Evolutionary conservation across 1,140 invertebrate species (phyloP), one percentile per base, ranked within the genome.

Genomic region (Maniola jurtina): DNA sequence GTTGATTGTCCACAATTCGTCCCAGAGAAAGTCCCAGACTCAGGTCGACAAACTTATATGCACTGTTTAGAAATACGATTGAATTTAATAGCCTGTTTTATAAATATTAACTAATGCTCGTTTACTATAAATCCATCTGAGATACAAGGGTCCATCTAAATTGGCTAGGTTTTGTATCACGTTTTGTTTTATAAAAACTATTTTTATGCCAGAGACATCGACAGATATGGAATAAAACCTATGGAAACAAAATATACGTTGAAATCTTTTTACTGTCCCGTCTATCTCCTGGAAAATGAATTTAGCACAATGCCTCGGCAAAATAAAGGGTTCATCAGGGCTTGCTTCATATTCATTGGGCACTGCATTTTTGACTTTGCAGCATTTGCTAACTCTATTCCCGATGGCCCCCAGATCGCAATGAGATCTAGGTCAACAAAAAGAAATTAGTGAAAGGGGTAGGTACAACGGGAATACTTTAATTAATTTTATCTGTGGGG

Each of bases 21-120:
- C 72, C 67, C 77, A 77, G 84, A 83, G 84, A 86, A 86, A 86
- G 84, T 82, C 67, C 64, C 60, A 76, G 73, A 60, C 63, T 62
- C 72, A 48, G 61, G 63, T 72, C 75, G 67, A 71, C 74, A 72
- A 74, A 70, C 62, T 74, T 73, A 73, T 25, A 47, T 72, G 66
- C 69, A 55, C 66, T 2, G 67, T 68, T 67, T 48, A 8, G 57
- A 25, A 61, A 64, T 45, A 40, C 42, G 14, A 58, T 50, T 25
- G 38, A 67, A 58, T 36, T 64, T 70, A 61, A 52, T 70, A 68
- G 48, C 47, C 36, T 38, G 47, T 56, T 66, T 63, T 62, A 61
- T 52, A 45, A 36, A 10, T 15, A 68, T 42, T 52, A 8, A 45
- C 42, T 45, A 62, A 59, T 57, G 58, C 54, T 48, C 58, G 57